phyloP scores from a whole-genome alignment of 2,797 vertebrate genomes.

The Myoxocephalus aenaeus region DNA sequence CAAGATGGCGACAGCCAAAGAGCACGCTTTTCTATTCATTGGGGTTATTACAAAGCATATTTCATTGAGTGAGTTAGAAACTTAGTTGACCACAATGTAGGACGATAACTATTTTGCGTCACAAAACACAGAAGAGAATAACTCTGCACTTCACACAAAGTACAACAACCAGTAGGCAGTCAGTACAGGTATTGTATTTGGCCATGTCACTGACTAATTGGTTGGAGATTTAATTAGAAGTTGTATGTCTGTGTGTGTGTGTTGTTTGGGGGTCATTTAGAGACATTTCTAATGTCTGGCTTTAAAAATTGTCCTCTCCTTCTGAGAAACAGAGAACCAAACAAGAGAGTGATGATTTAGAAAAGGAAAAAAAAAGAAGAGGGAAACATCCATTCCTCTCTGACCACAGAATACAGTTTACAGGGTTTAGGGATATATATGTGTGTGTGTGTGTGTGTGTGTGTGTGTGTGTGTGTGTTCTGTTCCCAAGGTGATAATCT shows the following conservation, averaged over 20 bases:
- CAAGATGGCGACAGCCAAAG: too few relatives aligned
- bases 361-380: not conserved
- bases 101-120: too few relatives aligned
- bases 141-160: too few relatives aligned
- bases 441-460: not conserved
- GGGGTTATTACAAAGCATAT: too few relatives aligned
- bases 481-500: not conserved
- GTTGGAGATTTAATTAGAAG: too few relatives aligned
- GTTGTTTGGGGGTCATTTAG: not conserved
- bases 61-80: too few relatives aligned
- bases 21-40: too few relatives aligned
- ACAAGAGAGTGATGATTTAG: not conserved
- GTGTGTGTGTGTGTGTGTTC: not conserved
- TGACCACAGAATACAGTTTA: not conserved
- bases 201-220: too few relatives aligned
- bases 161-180: too few relatives aligned
- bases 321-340: not conserved
- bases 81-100: too few relatives aligned
- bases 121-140: too few relatives aligned
- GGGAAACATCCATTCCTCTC: slow-evolving; percentile 7
- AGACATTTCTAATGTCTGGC: not conserved
- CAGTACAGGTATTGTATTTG: too few relatives aligned
- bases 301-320: not conserved
- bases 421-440: not conserved
- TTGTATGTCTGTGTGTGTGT: not conserved